Base-by-base conservation (phyloP, 2,113 vertebrate species). In the Corythoichthys intestinalis region DNA sequence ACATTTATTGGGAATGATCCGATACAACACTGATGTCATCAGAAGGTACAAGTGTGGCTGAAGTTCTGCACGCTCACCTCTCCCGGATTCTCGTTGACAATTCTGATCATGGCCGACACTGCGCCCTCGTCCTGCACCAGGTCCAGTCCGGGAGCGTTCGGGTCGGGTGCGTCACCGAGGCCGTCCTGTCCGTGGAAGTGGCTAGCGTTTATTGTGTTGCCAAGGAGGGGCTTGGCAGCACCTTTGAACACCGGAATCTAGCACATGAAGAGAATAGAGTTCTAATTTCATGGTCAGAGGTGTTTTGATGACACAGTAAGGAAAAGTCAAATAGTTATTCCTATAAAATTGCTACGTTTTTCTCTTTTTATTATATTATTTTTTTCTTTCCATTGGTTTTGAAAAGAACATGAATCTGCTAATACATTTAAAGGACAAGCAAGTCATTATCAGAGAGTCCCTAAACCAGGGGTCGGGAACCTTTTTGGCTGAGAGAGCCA, bases 211-310 rank as follows among this genome's bases (percentile, higher is more conserved):
- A 87, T 20, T 5, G 13, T 15, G 3, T 86, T 65, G 7, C 85
- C 90, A 1, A 93, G 80, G 58, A 92, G 68, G 0, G 91, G 67
- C 56, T 62, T 86, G 15, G 70, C 69, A 3, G 90, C 86, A 2
- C 92, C 90, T 66, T 75, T 73, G 79, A 91, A 93, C 28, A 92
- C 91, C 48, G 92, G 91, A 76, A 94, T 90, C 93, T 92, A 73
- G 3, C 64, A 57, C 14, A 65, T 3, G 37, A 63, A 28, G 41
- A 44, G 41, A 28, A 28, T 28, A 28, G 20, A 28, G 20, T 28
- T 28, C 20, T 28, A 28, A 28, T 28, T 28, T 28, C 20, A 28
- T 28, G 20, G 20, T 28, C 20, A 28, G 20, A 28, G 20, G 20
- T 28, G 20, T 28, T 28, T 28, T 28, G 20, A 28, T 28, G 20